Percentiles rank a stretch among this genome's conserved stretches.
phyloP scores from a whole-genome alignment of 2,888 invertebrate genomes.

The Thalpophila matura region DNA sequence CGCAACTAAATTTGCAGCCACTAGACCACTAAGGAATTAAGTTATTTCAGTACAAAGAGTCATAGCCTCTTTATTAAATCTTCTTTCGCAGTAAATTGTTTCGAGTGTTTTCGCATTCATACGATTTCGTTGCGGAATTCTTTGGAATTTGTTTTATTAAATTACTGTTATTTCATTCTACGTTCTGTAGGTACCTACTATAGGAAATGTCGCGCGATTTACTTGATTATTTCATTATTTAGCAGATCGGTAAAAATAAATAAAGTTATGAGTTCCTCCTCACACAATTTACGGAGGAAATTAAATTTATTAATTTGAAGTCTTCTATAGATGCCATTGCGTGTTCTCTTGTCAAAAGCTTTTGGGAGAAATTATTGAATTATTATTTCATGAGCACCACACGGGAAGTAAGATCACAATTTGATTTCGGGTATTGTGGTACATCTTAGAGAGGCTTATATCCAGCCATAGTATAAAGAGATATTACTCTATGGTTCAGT shows the following conservation, averaged over 20 bases:
- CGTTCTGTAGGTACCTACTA: neutral
- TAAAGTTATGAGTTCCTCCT: neutral
- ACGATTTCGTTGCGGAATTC: conserved; percentile 12
- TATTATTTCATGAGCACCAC: too few relatives aligned
- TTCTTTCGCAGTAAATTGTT: conserved; percentile 16
- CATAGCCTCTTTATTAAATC: conserved; percentile 13
- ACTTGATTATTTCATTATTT: conserved; percentile 15
- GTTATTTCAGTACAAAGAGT: neutral
- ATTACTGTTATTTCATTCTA: conserved; percentile 42
- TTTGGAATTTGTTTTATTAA: conserved; percentile 32
- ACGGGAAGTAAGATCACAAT: too few relatives aligned
- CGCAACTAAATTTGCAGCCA: neutral
- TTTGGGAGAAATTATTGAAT: too few relatives aligned
- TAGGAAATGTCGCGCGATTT: neutral
- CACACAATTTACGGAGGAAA: neutral
- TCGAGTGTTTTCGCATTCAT: conserved; percentile 31
- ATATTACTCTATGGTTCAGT: too few relatives aligned
- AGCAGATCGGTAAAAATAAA: conserved; percentile 3
- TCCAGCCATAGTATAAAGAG: too few relatives aligned
- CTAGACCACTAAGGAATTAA: neutral
- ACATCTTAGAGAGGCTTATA: too few relatives aligned
- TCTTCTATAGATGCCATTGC: neutral
- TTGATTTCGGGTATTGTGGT: too few relatives aligned
- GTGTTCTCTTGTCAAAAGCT: neutral
- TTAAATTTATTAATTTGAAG: neutral